Conservation (phyloP, 1,140 invertebrate genomes). For the Octopus bimaculoides region DNA sequence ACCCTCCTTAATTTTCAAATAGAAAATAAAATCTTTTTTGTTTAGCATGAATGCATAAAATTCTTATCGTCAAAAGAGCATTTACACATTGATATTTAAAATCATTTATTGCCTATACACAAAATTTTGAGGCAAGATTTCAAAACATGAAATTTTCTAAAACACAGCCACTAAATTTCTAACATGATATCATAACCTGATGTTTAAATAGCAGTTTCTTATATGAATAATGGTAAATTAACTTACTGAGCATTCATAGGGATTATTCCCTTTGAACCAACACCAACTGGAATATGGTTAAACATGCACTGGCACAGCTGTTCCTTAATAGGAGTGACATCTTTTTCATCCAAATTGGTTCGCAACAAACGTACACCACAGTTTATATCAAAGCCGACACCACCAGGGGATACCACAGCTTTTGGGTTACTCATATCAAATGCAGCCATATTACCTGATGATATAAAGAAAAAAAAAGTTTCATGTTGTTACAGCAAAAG, state of each 20-base stretch:
- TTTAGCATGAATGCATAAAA: too few species aligned
- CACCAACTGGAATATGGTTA: slow-evolving; percentile 99
- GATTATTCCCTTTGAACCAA: slow-evolving; percentile 97
- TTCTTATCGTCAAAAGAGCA: too few species aligned
- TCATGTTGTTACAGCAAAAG: too few species aligned
- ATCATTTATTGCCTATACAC: too few species aligned
- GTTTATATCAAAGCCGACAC: slow-evolving; percentile 99
- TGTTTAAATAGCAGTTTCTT: too few species aligned
- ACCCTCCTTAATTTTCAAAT: too few species aligned
- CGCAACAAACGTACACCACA: slow-evolving; percentile 94
- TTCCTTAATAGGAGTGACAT: slow-evolving; percentile 95
- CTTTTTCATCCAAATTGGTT: slow-evolving; percentile 93
- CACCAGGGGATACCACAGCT: slow-evolving; percentile 95
- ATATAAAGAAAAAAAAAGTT: slow-evolving; percentile 25
- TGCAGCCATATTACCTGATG: slow-evolving; percentile 94
- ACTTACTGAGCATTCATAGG: slow-evolving; percentile 85
- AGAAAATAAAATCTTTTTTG: too few species aligned
- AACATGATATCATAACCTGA: too few species aligned
- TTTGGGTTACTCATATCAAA: slow-evolving; percentile 94
- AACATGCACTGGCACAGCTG: slow-evolving; percentile 96
- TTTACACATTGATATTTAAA: too few species aligned
- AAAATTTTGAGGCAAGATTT: too few species aligned
- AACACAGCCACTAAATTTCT: too few species aligned
- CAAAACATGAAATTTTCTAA: too few species aligned
- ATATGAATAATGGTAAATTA: neutral